Evolutionary conservation across 2,888 invertebrate genomes (phyloP).

Genomic region (Hedychridium roseum): DNA sequence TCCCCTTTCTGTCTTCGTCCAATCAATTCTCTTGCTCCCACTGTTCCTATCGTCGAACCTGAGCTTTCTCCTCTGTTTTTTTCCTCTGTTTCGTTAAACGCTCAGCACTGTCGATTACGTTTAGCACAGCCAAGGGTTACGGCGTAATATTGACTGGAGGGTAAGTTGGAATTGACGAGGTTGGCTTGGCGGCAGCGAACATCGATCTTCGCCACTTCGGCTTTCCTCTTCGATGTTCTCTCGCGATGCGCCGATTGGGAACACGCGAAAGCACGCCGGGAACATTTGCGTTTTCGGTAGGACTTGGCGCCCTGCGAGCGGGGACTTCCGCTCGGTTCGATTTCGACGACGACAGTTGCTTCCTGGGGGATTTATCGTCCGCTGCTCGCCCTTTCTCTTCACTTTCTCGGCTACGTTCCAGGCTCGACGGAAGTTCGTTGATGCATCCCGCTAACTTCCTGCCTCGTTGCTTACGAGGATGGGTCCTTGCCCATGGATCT

Average conservation of each 20-base stretch:
- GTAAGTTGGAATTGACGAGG: slow-evolving; percentile 14
- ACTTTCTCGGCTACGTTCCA: slow-evolving; percentile 31
- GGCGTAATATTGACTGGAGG: slow-evolving; percentile 31
- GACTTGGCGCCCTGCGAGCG: too few relatives aligned
- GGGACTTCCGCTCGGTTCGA: background rate
- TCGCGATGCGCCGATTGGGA: slow-evolving; percentile 22
- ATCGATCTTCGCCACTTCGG: slow-evolving; percentile 1
- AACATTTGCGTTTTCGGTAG: slow-evolving; percentile 39
- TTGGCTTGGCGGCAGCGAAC: slow-evolving; percentile 4
- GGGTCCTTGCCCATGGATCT: too few relatives aligned
- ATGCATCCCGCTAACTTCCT: slow-evolving; percentile 48
- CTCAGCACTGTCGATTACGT: slow-evolving; percentile 54
- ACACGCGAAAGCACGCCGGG: slow-evolving; percentile 31
- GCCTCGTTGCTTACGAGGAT: too few relatives aligned
- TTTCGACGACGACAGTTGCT: background rate
- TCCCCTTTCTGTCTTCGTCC: background rate
- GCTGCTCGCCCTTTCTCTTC: background rate
- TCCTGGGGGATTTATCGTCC: background rate
- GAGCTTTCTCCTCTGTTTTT: background rate
- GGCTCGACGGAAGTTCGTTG: slow-evolving; percentile 40
- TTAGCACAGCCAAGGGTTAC: slow-evolving; percentile 46
- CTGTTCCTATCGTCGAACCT: background rate
- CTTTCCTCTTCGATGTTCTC: slow-evolving; percentile 13
- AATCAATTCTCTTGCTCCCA: background rate
- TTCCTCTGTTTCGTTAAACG: background rate